Evolutionary conservation across 2,113 vertebrate genomes (phyloP).

Genomic region (Lasiurus cinereus): DNA sequence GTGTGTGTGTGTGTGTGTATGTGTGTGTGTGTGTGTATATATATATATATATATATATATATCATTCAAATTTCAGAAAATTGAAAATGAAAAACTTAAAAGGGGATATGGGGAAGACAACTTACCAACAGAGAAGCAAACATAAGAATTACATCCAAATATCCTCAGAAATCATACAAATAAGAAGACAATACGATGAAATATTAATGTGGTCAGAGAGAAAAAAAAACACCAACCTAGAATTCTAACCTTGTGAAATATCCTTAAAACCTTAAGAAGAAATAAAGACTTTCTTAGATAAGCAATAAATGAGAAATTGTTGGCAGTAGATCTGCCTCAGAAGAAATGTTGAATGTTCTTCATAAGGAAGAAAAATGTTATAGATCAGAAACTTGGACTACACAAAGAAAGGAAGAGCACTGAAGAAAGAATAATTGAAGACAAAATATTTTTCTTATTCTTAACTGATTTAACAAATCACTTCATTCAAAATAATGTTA

Average conservation of each 20-base stretch:
- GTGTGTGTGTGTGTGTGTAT: no score
- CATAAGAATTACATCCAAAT: background rate
- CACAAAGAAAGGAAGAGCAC: no score
- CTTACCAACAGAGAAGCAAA: no score
- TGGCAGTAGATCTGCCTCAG: background rate
- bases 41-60: no score
- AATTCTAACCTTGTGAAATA: background rate
- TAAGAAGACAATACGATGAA: background rate
- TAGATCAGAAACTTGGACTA: no score
- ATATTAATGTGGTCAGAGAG: background rate
- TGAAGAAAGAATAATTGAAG: no score
- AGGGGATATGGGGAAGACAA: no score
- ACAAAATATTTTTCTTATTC: no score
- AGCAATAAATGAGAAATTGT: background rate
- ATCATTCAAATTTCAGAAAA: background rate
- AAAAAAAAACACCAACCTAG: background rate
- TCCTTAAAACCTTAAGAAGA: background rate
- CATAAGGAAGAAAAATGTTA: background rate
- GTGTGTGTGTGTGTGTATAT: no score
- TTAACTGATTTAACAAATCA: background rate
- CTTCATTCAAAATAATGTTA: background rate
- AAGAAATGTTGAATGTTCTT: constrained; percentile 9
- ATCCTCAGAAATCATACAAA: background rate
- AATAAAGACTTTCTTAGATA: background rate
- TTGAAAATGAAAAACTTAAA: background rate